A percentile compares a stretch with the other conserved stretches of the same genome.
These are phyloP conservation scores for Samia ricini DNA, from an alignment of 1,140 invertebrate genomes.

Conservation along the genomic window DNA sequence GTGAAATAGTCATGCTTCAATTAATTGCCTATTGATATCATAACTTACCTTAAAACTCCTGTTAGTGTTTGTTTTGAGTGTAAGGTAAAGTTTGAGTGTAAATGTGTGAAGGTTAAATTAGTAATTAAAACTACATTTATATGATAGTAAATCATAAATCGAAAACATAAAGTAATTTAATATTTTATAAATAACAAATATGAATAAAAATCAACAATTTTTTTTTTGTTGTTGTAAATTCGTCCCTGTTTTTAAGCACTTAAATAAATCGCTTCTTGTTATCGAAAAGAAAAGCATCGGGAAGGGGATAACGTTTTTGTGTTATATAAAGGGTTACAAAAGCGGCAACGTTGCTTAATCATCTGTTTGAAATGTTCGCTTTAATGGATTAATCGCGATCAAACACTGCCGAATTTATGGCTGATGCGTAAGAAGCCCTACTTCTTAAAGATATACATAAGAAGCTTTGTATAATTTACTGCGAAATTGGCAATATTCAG, in stretches of 20 bases:
- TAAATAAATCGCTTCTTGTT: slow-evolving; percentile 61
- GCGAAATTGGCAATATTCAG: background rate
- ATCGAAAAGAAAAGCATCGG: slow-evolving; percentile 48
- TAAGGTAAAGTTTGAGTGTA: too few species aligned
- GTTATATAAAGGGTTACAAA: slow-evolving; percentile 39
- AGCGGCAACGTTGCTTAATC: slow-evolving; percentile 53
- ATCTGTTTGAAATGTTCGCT: slow-evolving; percentile 25
- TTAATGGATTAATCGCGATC: slow-evolving; percentile 13
- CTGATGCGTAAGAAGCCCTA: background rate
- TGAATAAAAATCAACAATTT: background rate
- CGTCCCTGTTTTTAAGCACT: slow-evolving; percentile 33
- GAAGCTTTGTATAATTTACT: slow-evolving; percentile 23
- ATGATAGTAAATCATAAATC: background rate
- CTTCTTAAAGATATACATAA: slow-evolving; percentile 32
- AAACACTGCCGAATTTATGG: background rate
- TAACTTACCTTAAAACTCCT: too few species aligned
- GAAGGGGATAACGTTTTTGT: slow-evolving; percentile 35
- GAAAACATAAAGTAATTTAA: background rate
- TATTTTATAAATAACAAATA: too few species aligned
- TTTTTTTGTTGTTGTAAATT: slow-evolving; percentile 11
- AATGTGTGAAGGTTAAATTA: too few species aligned
- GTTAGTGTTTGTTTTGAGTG: too few species aligned
- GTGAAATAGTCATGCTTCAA: too few species aligned
- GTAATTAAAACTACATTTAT: too few species aligned
- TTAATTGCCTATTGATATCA: too few species aligned